Conservation (phyloP, 2,797 vertebrate genomes). For the Sebastes vulpes region DNA sequence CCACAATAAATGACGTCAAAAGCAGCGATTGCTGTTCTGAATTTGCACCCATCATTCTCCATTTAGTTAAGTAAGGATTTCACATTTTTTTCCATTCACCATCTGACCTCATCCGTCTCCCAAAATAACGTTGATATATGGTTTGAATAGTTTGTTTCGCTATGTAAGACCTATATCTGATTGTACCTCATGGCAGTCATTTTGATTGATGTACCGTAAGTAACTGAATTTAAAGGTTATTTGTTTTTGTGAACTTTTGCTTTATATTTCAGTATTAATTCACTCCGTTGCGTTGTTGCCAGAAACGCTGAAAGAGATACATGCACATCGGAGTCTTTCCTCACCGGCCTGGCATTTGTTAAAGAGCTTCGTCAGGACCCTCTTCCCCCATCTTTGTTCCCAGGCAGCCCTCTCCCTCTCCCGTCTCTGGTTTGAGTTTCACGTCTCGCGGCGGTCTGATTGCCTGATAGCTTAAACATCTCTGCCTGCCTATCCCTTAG, state of each 20-base stretch:
- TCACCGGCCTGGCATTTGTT: conserved; percentile 72
- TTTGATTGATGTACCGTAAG: conserved; percentile 55
- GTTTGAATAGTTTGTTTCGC: conserved; percentile 44
- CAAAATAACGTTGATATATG: conserved; percentile 14
- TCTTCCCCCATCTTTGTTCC: conserved; percentile 64
- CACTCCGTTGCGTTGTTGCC: conserved; percentile 32
- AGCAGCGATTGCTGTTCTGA: conserved; percentile 26
- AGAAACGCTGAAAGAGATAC: conserved; percentile 66
- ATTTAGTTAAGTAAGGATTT: background rate
- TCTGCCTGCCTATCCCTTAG: conserved; percentile 76
- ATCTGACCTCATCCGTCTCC: conserved; percentile 33
- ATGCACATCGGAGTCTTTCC: conserved; percentile 58
- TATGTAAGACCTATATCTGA: conserved; percentile 40
- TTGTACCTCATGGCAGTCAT: conserved; percentile 27
- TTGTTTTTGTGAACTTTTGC: conserved; percentile 49
- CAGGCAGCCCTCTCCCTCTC: conserved; percentile 62
- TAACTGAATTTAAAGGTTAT: conserved; percentile 48
- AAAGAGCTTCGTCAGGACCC: conserved; percentile 62
- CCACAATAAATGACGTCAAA: conserved; percentile 29
- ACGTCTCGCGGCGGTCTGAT: conserved; percentile 82
- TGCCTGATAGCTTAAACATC: conserved; percentile 85
- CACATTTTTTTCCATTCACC: background rate
- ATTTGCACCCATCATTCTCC: conserved; percentile 33
- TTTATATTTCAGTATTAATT: conserved; percentile 61
- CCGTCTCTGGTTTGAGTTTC: conserved; percentile 85